Percentiles rank a stretch among this genome's conserved stretches.
phyloP scores from a whole-genome alignment of 92 coral and sea anemone species.

The Porites divaricata region DNA sequence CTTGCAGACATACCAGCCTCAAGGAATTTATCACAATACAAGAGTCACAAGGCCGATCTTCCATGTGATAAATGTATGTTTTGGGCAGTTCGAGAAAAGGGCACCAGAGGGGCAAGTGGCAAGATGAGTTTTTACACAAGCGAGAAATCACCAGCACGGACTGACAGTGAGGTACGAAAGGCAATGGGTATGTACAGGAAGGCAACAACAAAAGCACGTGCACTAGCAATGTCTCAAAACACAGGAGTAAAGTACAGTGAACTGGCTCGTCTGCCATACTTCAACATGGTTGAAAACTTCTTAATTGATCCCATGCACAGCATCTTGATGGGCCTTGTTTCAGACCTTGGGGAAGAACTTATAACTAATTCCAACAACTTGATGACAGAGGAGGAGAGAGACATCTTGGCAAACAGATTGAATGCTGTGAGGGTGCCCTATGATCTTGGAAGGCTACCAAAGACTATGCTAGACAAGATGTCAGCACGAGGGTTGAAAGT shows the following conservation, averaged over 20 bases:
- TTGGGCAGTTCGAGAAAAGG: constrained; percentile 54
- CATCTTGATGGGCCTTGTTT: constrained; percentile 43
- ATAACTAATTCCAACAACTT: not conserved
- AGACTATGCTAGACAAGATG: constrained; percentile 29
- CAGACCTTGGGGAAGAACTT: constrained; percentile 20
- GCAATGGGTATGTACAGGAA: constrained; percentile 17
- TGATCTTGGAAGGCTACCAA: constrained; percentile 58
- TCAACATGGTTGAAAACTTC: constrained; percentile 40
- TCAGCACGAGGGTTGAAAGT: constrained; percentile 44
- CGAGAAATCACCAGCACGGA: constrained; percentile 3
- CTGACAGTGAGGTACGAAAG: constrained; percentile 20
- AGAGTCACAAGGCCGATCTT: constrained; percentile 35
- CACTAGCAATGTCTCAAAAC: constrained; percentile 15
- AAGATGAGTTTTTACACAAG: constrained; percentile 42
- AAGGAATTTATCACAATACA: constrained; percentile 38
- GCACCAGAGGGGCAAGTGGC: constrained; percentile 50
- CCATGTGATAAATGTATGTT: constrained; percentile 58
- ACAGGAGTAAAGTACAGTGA: constrained; percentile 40
- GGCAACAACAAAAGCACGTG: constrained; percentile 10
- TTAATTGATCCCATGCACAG: constrained; percentile 52
- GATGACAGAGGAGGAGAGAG: constrained; percentile 18
- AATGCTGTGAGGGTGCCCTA: constrained; percentile 40
- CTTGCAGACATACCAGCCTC: constrained; percentile 57
- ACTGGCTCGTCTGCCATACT: constrained; percentile 34
- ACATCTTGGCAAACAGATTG: constrained; percentile 32